Evolutionary conservation across 1,140 invertebrate genomes (phyloP).

Genomic region (Dufourea novaeangliae): DNA sequence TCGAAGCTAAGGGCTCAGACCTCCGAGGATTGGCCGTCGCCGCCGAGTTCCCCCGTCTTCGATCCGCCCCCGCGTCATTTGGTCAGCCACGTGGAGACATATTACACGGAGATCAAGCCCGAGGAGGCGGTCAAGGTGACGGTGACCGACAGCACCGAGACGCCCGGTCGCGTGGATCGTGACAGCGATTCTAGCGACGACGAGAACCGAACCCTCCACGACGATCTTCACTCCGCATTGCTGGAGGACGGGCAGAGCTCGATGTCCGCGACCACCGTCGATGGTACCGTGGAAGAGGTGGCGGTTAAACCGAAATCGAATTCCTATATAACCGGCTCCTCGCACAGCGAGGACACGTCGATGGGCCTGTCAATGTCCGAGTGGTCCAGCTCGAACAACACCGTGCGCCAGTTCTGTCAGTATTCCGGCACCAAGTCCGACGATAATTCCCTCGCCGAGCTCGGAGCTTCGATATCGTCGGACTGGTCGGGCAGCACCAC

Average conservation of each 20-base stretch:
- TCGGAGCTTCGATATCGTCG: slow-evolving; percentile 83
- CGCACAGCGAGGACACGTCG: slow-evolving; percentile 91
- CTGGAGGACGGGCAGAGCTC: slow-evolving; percentile 79
- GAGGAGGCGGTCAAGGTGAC: slow-evolving; percentile 87
- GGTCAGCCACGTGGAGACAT: slow-evolving; percentile 92
- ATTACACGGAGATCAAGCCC: slow-evolving; percentile 89
- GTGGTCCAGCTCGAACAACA: slow-evolving; percentile 92
- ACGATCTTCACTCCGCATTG: slow-evolving; percentile 77
- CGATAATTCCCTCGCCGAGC: slow-evolving; percentile 83
- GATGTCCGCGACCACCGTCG: slow-evolving; percentile 84
- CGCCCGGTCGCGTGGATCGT: slow-evolving; percentile 67
- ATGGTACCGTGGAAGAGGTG: slow-evolving; percentile 90
- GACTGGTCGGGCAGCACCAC: slow-evolving; percentile 84
- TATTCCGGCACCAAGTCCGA: slow-evolving; percentile 83
- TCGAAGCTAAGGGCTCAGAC: slow-evolving; percentile 81
- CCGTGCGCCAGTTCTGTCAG: slow-evolving; percentile 88
- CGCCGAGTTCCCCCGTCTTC: slow-evolving; percentile 86
- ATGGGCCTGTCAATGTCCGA: slow-evolving; percentile 91
- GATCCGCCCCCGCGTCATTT: slow-evolving; percentile 85
- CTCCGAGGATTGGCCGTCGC: slow-evolving; percentile 90
- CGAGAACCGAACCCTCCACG: slow-evolving; percentile 81
- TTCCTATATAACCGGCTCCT: slow-evolving; percentile 86
- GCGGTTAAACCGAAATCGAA: slow-evolving; percentile 88
- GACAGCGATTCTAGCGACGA: slow-evolving; percentile 83
- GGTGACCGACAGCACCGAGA: slow-evolving; percentile 83